phyloP scores from a whole-genome alignment of 2,797 vertebrate genomes.

The Myotis myotis region DNA sequence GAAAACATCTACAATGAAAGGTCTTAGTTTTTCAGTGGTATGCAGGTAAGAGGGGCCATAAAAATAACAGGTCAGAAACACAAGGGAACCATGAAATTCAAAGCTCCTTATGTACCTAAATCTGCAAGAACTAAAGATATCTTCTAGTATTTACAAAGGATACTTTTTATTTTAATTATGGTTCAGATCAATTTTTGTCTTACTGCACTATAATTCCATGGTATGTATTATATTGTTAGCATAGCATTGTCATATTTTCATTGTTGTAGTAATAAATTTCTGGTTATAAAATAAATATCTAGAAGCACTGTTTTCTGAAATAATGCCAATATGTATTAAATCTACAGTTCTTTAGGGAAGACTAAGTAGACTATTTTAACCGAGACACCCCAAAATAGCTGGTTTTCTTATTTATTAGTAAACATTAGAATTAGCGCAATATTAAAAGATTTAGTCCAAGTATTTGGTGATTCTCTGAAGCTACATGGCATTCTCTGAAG shows the following conservation, averaged over 20 bases:
- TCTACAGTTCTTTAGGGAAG: not conserved
- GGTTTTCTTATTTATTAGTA: conserved; percentile 14
- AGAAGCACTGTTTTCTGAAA: conserved; percentile 10
- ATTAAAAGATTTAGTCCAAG: not conserved
- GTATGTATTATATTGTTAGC: not conserved
- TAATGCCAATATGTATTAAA: conserved; percentile 1
- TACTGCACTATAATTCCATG: not conserved
- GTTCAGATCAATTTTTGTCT: not conserved
- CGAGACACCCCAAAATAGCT: not conserved
- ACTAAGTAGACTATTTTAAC: not conserved
- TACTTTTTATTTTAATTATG: not conserved
- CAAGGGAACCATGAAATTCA: not conserved
- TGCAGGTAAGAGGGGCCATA: not conserved
- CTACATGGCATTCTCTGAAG: not conserved
- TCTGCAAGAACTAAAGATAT: not conserved
- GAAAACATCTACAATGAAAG: conserved; percentile 9
- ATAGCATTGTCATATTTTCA: not conserved
- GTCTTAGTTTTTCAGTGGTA: not conserved
- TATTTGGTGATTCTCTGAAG: not conserved
- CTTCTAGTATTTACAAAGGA: not conserved
- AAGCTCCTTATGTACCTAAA: not conserved
- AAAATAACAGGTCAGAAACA: not conserved
- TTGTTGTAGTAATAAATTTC: not conserved
- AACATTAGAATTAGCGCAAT: conserved; percentile 1
- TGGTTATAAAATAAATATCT: not conserved